Evolutionary conservation across 2,113 vertebrate species (phyloP).

Genomic region (Willisornis vidua): DNA sequence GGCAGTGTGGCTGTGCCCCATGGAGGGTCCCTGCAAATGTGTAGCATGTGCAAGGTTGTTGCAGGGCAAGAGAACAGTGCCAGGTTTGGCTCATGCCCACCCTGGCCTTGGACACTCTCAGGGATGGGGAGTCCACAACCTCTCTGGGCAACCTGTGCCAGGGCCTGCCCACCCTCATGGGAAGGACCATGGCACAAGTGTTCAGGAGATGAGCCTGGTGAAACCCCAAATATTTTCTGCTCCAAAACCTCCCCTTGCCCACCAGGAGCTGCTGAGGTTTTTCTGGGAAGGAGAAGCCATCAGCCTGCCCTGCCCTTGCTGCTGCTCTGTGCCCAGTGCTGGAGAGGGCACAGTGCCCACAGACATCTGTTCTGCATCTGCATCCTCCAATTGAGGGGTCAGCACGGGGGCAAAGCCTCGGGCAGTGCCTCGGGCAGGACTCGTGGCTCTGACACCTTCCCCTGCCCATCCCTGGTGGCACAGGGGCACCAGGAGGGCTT

Average conservation of each 20-base stretch:
- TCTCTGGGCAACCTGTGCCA: too few relatives aligned
- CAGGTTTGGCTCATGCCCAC: neutral
- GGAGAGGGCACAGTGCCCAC: neutral
- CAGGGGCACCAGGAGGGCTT: neutral
- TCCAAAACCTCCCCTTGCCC: neutral
- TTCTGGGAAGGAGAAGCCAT: neutral
- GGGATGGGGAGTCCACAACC: neutral
- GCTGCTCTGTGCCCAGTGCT: neutral
- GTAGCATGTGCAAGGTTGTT: rapidly evolving
- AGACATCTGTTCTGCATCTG: conserved; percentile 13
- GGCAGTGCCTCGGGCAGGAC: neutral
- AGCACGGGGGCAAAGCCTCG: neutral
- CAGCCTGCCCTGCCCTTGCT: neutral
- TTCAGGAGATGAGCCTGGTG: neutral
- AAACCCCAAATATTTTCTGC: neutral
- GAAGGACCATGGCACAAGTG: rapidly evolving
- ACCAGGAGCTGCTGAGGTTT: neutral
- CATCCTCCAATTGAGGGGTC: neutral
- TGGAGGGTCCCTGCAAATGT: neutral
- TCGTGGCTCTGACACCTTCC: neutral
- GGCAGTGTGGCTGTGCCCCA: neutral
- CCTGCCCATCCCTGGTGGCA: neutral
- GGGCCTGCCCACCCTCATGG: neutral
- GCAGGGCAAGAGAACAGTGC: neutral
- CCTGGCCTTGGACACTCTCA: neutral